Percentiles rank a stretch among this genome's conserved stretches.
phyloP scores from a whole-genome alignment of 2,113 vertebrate species.

The Phalacrocorax brasilianus region DNA sequence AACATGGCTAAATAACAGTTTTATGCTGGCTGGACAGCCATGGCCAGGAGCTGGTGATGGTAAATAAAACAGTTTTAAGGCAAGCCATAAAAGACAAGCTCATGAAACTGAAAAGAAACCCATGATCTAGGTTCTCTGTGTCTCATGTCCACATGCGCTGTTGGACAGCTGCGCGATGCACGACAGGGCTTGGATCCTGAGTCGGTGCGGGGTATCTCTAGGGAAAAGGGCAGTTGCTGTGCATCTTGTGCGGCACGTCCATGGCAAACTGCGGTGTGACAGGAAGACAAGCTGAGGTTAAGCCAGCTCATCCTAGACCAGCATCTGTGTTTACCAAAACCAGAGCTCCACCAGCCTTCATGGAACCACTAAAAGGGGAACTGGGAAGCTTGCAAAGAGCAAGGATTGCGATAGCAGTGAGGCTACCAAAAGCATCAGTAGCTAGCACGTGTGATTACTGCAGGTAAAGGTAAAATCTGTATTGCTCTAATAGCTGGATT shows the following conservation, averaged over 20 bases:
- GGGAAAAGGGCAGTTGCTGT: neutral
- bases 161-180: neutral
- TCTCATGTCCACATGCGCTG: neutral
- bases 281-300: neutral
- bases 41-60: neutral
- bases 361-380: neutral
- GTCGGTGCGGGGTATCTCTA: too few relatives aligned
- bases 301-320: neutral
- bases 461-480: neutral
- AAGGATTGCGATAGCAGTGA: neutral
- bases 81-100: neutral
- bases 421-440: neutral
- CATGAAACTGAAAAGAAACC: neutral
- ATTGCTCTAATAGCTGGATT: neutral
- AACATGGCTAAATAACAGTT: neutral
- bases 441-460: accelerated
- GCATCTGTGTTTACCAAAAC: neutral
- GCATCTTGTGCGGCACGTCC: neutral
- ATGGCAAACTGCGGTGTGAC: neutral
- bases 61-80: neutral
- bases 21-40: neutral
- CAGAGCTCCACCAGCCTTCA: neutral
- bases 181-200: too few relatives aligned
- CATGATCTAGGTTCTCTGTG: neutral
- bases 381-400: neutral